These are phyloP conservation scores for Aleiodes leptofemur DNA, from an alignment of 2,888 invertebrate genomes.

Conservation along the genomic window DNA sequence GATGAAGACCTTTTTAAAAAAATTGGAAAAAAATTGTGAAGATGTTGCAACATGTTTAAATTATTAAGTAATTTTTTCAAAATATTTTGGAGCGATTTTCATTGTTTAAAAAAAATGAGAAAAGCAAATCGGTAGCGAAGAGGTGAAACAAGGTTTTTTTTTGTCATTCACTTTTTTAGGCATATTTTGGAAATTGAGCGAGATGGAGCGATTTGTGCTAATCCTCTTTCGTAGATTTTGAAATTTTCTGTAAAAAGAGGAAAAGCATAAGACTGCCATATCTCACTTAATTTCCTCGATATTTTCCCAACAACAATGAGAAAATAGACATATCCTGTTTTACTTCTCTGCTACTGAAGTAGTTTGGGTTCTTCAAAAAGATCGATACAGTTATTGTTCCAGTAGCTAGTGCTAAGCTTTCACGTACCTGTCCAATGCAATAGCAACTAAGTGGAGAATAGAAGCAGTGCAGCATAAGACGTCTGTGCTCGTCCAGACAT, in stretches of 20 bases:
- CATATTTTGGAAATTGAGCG: background rate
- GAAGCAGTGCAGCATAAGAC: constrained; percentile 93
- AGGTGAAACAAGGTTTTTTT: background rate
- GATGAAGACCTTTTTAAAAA: no score
- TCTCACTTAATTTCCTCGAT: no score
- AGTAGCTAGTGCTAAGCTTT: background rate
- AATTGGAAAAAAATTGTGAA: background rate
- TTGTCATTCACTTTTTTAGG: background rate
- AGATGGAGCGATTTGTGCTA: no score
- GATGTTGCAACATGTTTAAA: no score
- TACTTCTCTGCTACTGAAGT: no score
- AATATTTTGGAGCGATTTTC: no score
- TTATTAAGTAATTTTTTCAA: no score
- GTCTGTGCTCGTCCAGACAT: constrained; percentile 96
- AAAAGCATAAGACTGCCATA: no score
- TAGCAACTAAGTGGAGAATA: constrained; percentile 88
- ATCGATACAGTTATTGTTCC: background rate
- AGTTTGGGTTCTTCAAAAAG: background rate
- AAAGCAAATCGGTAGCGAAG: no score
- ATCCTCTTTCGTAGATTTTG: background rate
- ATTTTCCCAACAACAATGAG: no score
- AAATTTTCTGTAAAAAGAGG: background rate
- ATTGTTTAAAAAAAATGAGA: no score
- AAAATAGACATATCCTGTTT: no score
- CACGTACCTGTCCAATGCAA: constrained; percentile 86